Conservation (phyloP, 2,797 vertebrate species). For the Alca torda region DNA sequence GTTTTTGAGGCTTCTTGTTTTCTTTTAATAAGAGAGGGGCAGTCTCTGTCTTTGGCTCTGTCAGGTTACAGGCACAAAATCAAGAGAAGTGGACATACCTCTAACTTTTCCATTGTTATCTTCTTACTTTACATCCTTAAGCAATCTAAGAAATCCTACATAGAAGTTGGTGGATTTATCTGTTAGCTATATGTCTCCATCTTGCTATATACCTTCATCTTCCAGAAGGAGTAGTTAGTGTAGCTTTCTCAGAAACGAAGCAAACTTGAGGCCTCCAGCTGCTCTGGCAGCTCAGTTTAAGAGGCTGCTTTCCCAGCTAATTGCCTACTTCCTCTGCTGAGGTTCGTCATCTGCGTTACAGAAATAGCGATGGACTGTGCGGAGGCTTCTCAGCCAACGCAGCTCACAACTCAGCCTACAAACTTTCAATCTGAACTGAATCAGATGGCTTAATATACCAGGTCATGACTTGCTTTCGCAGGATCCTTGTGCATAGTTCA, state of each 20-base stretch:
- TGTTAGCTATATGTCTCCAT: not conserved
- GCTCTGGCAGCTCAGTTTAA: constrained; percentile 35
- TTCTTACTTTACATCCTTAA: not conserved
- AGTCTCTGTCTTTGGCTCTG: not conserved
- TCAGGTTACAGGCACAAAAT: not conserved
- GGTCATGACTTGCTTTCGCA: constrained; percentile 12
- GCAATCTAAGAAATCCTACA: accelerated
- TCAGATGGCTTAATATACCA: not conserved
- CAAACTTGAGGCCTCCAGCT: constrained; percentile 44
- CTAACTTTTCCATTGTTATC: not conserved
- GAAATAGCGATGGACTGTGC: constrained; percentile 11
- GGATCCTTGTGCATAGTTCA: not conserved
- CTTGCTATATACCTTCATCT: not conserved
- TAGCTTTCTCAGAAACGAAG: not conserved
- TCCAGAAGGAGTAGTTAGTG: not conserved
- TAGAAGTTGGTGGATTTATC: not conserved
- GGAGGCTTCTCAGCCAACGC: constrained; percentile 6
- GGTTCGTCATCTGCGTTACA: constrained; percentile 26
- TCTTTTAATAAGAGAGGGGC: not conserved
- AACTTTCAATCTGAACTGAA: constrained; percentile 23
- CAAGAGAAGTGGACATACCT: not conserved
- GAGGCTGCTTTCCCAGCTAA: constrained; percentile 79
- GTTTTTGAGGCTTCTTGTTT: not conserved
- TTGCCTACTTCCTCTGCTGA: constrained; percentile 74
- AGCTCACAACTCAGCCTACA: constrained; percentile 10